Evolutionary conservation across 2,113 vertebrate genomes (phyloP), one percentile per base, ranked within the genome.

Genomic region (Otocyon megalotis): DNA sequence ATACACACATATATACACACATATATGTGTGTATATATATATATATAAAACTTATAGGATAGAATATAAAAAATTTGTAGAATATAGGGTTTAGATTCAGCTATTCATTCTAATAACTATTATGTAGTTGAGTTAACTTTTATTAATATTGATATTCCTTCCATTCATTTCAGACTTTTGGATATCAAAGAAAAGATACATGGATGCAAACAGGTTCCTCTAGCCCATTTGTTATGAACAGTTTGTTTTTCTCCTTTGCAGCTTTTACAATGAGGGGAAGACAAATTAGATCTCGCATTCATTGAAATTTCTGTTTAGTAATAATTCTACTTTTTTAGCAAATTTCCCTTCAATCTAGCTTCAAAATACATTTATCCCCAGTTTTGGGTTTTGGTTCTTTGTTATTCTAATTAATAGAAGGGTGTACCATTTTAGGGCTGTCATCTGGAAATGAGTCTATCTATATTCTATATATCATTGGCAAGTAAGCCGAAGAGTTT

Each of bases 81-180:
- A 4, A 62, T 48, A 54, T 6, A 50, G 10, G 8, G 15, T 76
- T 80, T 90, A n/a, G 16, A 35, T 96, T 60, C 32, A 76, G 20
- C 12, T 87, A 15, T 43, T 88, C 43, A n/a, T 63, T 65, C 54
- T 86, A 97, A 97, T 77, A 32, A 72, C 11, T 76, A 3, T 63
- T 79, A 65, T n/a, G 14, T 74, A 82, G n/a, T 86, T 77, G 48
- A 77, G 7, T 16, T 92, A 86, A 91, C 20, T 76, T 62, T n/a
- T 65, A 84, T 97, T 84, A 97, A 85, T 58, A 90, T 81, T 97
- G 56, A 96, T 90, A 96, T 92, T 97, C 81, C 67, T 90, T 94
- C 32, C 50, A 95, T 77, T 74, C 85, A 81, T 26, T 80, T 56
- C 92, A 94, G 80, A 32, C 90, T 97, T 96, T 93, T 92, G 94